These are phyloP conservation scores for Lucilia cuprina DNA, from an alignment of 1,140 invertebrate species.

Conservation along the genomic window DNA sequence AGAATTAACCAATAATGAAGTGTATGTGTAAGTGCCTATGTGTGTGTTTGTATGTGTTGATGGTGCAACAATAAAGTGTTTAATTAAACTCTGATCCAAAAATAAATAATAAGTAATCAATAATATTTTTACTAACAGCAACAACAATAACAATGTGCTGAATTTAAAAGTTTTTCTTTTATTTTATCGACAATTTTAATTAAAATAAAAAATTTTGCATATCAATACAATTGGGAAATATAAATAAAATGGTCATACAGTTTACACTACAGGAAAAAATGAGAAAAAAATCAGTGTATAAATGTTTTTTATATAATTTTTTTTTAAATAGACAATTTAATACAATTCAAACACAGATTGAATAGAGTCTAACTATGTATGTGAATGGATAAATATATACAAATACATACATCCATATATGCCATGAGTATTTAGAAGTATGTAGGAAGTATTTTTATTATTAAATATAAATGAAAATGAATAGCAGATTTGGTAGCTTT, in stretches of 20 bases:
- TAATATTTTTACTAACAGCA: not conserved
- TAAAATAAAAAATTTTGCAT: not conserved
- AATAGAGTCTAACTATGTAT: too few relatives aligned
- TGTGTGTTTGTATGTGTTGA: too few relatives aligned
- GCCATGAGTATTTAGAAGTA: too few relatives aligned
- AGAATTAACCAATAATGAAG: not conserved
- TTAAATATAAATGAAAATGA: too few relatives aligned
- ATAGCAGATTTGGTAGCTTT: not conserved
- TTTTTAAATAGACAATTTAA: too few relatives aligned
- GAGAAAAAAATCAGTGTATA: too few relatives aligned
- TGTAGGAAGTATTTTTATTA: too few relatives aligned
- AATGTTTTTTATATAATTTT: too few relatives aligned
- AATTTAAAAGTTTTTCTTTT: not conserved
- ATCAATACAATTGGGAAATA: not conserved
- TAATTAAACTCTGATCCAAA: not conserved
- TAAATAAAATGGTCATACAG: not conserved
- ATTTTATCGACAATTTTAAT: not conserved
- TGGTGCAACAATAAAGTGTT: not conserved
- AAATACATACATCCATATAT: too few relatives aligned
- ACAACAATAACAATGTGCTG: not conserved
- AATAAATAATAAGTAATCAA: not conserved
- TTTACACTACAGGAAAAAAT: not conserved
- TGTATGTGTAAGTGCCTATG: not conserved
- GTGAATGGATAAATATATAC: too few relatives aligned
- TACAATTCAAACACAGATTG: too few relatives aligned